These are phyloP conservation scores for Halictus rubicundus DNA, from an alignment of 1,140 invertebrate genomes.

Conservation along the genomic window DNA sequence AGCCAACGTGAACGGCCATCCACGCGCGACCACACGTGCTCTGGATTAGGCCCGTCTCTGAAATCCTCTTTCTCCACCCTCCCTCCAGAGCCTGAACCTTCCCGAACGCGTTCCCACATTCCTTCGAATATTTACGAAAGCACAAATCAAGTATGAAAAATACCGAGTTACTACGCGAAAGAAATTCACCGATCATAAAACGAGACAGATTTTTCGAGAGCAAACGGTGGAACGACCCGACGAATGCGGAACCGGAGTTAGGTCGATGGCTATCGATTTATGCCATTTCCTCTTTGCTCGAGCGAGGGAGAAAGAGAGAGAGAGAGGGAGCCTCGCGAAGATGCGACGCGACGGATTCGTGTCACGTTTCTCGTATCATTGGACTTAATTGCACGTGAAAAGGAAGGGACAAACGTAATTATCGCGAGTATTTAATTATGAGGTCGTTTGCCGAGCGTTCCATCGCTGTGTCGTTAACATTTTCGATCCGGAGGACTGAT, in stretches of 20 bases:
- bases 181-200: no score
- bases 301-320: not conserved
- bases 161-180: no score
- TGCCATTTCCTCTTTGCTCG: constrained; percentile 6
- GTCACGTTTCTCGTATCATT: constrained; percentile 26
- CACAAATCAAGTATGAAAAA: no score
- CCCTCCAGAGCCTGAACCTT: no score
- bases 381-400: constrained; percentile 18
- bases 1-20: not conserved
- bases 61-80: no score
- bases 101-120: no score
- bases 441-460: not conserved
- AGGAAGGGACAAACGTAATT: constrained; percentile 1
- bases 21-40: constrained; percentile 51
- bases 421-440: not conserved
- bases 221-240: no score
- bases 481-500: not conserved
- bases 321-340: not conserved
- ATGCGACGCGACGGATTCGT: constrained; percentile 1
- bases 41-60: constrained; percentile 19
- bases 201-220: no score
- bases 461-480: not conserved
- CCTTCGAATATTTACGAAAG: no score
- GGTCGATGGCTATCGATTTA: constrained; percentile 3
- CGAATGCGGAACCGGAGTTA: constrained; percentile 2